phyloP scores from a whole-genome alignment of 2,113 vertebrate genomes.

The Theristicus caerulescens region DNA sequence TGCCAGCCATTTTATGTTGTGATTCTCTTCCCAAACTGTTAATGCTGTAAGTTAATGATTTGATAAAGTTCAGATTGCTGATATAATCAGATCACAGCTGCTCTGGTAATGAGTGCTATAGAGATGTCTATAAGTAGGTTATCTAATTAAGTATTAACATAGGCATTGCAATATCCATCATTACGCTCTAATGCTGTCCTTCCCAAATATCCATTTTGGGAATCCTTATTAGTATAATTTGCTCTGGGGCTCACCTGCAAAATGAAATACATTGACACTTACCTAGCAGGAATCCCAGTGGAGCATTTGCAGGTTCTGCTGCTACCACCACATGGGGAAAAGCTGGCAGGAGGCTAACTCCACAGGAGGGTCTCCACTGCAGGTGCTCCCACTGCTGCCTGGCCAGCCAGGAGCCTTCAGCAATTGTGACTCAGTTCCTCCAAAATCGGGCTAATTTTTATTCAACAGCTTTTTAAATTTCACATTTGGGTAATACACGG shows the following conservation, averaged over 20 bases:
- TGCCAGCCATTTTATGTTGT: not conserved
- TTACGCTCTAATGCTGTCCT: constrained; percentile 10
- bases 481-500: not conserved
- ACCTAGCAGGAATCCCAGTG: not conserved
- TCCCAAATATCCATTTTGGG: constrained; percentile 20
- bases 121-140: constrained; percentile 28
- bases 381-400: not conserved
- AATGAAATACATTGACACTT: not conserved
- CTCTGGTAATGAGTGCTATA: constrained; percentile 15
- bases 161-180: constrained; percentile 24
- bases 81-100: constrained; percentile 52
- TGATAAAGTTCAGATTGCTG: constrained; percentile 40
- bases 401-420: not conserved
- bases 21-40: constrained; percentile 28
- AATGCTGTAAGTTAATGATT: constrained; percentile 27
- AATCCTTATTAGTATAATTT: constrained; percentile 25
- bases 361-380: not conserved
- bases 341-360: not conserved
- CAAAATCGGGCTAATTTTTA: not conserved
- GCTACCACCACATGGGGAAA: not conserved
- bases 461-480: not conserved
- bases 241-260: not conserved
- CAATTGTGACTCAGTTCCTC: not conserved
- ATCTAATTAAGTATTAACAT: constrained; percentile 56
- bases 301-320: not conserved